These are phyloP conservation scores for Unio pictorum DNA, from an alignment of 2,888 invertebrate species.

Conservation along the genomic window DNA sequence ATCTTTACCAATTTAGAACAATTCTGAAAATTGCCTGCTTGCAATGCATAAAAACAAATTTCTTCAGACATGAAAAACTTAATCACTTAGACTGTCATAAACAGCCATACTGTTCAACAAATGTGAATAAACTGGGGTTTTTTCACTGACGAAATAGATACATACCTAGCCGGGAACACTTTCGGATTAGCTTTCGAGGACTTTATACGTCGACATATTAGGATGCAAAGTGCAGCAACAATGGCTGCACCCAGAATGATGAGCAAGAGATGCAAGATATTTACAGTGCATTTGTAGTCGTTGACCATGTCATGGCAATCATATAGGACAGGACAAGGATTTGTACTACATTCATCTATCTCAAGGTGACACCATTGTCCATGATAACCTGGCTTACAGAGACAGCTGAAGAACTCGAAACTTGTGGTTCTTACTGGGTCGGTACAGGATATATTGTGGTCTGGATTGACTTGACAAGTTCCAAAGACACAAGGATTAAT, in stretches of 20 bases:
- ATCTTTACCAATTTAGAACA: too few species aligned
- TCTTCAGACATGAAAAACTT: too few species aligned
- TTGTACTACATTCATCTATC: constrained; percentile 31
- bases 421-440: constrained; percentile 21
- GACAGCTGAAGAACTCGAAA: constrained; percentile 28
- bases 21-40: too few species aligned
- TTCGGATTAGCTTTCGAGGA: not conserved
- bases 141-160: too few species aligned
- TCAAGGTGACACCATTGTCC: constrained; percentile 39
- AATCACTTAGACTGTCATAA: too few species aligned
- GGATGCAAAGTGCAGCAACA: not conserved
- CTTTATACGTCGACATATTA: too few species aligned
- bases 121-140: too few species aligned
- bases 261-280: constrained; percentile 30
- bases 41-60: too few species aligned
- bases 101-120: too few species aligned
- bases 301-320: constrained; percentile 36
- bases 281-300: constrained; percentile 36
- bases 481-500: constrained; percentile 36
- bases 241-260: constrained; percentile 23
- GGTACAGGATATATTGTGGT: constrained; percentile 16
- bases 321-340: constrained; percentile 33
- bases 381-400: constrained; percentile 34
- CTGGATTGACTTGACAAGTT: constrained; percentile 15
- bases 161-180: not conserved